Evolutionary conservation across 2,888 invertebrate species (phyloP).

Genomic region (Micoletzkya japonica): DNA sequence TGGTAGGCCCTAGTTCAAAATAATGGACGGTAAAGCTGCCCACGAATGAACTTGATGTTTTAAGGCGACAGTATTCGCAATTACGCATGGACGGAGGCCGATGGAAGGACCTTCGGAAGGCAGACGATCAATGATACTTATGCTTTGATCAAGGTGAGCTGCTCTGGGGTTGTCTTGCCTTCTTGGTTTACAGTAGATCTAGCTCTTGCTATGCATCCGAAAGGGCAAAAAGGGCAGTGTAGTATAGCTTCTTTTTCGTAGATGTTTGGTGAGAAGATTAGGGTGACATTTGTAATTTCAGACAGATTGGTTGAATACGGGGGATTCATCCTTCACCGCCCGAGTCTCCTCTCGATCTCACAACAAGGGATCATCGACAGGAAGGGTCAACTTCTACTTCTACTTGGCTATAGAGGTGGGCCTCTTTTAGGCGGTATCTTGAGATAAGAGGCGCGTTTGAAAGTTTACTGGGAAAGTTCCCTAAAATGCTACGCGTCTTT

Average conservation of each 20-base stretch:
- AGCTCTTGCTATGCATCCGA: neutral
- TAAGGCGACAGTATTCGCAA: slow-evolving; percentile 76
- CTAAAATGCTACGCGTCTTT: too few relatives aligned
- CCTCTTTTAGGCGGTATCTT: too few relatives aligned
- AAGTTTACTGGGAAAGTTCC: too few relatives aligned
- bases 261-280: neutral
- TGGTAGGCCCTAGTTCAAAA: too few relatives aligned
- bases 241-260: neutral
- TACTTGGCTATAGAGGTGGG: slow-evolving; percentile 35
- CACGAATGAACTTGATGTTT: too few relatives aligned
- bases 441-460: too few relatives aligned
- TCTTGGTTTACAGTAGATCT: neutral
- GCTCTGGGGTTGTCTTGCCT: neutral
- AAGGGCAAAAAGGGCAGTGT: neutral
- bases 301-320: slow-evolving; percentile 24
- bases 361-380: slow-evolving; percentile 9
- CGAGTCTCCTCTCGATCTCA: slow-evolving; percentile 14
- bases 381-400: slow-evolving; percentile 38
- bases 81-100: slow-evolving; percentile 89
- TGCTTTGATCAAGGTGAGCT: slow-evolving; percentile 60
- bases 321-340: slow-evolving; percentile 17
- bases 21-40: too few relatives aligned
- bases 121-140: slow-evolving; percentile 82
- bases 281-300: neutral
- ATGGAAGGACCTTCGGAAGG: slow-evolving; percentile 86